A percentile compares a stretch with the other conserved stretches of the same genome.
These are phyloP conservation scores for Sminthopsis crassicaudata DNA, from an alignment of 2,113 vertebrate species.

Conservation along the genomic window DNA sequence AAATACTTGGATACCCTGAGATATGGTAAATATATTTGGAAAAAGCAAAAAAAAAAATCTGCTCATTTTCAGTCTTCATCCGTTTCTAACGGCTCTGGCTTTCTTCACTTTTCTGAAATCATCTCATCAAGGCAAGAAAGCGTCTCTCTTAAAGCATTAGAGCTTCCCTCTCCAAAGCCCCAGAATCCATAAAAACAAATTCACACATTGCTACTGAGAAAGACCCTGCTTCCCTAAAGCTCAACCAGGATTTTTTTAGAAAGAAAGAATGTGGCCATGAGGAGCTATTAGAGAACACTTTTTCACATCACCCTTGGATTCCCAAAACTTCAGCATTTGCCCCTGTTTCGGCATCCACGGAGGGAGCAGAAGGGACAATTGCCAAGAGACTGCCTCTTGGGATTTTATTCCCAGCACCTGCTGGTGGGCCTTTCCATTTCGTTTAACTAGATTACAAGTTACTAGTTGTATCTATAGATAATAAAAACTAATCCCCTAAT, in stretches of 20 bases:
- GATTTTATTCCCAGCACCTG: slow-evolving; percentile 71
- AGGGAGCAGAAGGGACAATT: slow-evolving; percentile 49
- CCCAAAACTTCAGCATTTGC: not conserved
- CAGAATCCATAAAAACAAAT: slow-evolving; percentile 9
- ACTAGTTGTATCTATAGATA: slow-evolving; percentile 71
- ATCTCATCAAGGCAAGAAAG: slow-evolving; percentile 59
- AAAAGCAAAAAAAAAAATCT: slow-evolving; percentile 2
- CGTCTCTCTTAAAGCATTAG: slow-evolving; percentile 58
- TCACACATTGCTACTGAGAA: not conserved
- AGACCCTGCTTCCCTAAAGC: not conserved
- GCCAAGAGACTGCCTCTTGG: slow-evolving; percentile 23
- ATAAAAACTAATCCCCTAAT: slow-evolving; percentile 75
- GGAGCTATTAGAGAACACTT: not conserved
- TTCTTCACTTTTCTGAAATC: slow-evolving; percentile 52
- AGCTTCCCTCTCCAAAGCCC: slow-evolving; percentile 42
- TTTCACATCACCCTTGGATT: slow-evolving; percentile 25
- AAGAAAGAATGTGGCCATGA: slow-evolving; percentile 33
- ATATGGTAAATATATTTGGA: slow-evolving; percentile 48
- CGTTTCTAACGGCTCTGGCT: slow-evolving; percentile 38
- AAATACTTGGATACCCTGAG: slow-evolving; percentile 62
- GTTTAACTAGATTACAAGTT: slow-evolving; percentile 76
- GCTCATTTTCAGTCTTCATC: slow-evolving; percentile 16
- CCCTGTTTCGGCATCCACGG: slow-evolving; percentile 35
- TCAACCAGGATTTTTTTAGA: slow-evolving; percentile 22
- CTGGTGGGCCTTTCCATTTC: slow-evolving; percentile 71